phyloP scores from a whole-genome alignment of 92 coral and sea anemone species.

The Paramuricea clavata region DNA sequence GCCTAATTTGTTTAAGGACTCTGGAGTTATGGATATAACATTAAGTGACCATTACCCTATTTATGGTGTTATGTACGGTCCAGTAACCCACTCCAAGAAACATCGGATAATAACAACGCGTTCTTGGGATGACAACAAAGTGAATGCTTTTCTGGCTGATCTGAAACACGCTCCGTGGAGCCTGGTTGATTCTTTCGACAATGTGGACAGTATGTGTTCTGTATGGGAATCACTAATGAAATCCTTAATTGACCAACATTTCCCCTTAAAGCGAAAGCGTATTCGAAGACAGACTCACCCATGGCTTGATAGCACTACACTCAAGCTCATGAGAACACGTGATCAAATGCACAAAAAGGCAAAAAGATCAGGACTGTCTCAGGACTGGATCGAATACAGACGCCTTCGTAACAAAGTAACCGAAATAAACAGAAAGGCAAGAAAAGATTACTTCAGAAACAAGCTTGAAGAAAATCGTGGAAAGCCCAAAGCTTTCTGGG shows the following conservation, averaged over 20 bases:
- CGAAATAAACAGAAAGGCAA: too few species aligned
- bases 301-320: slow-evolving; percentile 44
- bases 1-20: slow-evolving; percentile 45
- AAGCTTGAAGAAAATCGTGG: slow-evolving; percentile 61
- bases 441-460: slow-evolving; percentile 34
- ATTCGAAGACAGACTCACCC: slow-evolving; percentile 61
- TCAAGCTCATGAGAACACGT: too few species aligned
- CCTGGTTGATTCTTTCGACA: slow-evolving; percentile 37
- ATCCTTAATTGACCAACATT: slow-evolving; percentile 52
- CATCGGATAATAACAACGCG: slow-evolving; percentile 57
- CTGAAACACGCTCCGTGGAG: slow-evolving; percentile 48
- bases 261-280: slow-evolving; percentile 62
- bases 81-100: slow-evolving; percentile 16
- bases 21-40: slow-evolving; percentile 26
- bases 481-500: slow-evolving; percentile 55
- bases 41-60: slow-evolving; percentile 66
- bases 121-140: slow-evolving; percentile 33
- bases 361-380: too few species aligned
- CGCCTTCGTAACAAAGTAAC: slow-evolving; percentile 58
- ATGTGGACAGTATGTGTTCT: slow-evolving; percentile 52
- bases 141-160: slow-evolving; percentile 16
- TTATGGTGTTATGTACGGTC: slow-evolving; percentile 59
- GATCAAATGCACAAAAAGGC: too few species aligned
- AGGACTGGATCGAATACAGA: slow-evolving; percentile 46
- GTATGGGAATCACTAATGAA: slow-evolving; percentile 54